phyloP scores from a whole-genome alignment of 2,113 vertebrate genomes.

The Thamnaconus septentrionalis region DNA sequence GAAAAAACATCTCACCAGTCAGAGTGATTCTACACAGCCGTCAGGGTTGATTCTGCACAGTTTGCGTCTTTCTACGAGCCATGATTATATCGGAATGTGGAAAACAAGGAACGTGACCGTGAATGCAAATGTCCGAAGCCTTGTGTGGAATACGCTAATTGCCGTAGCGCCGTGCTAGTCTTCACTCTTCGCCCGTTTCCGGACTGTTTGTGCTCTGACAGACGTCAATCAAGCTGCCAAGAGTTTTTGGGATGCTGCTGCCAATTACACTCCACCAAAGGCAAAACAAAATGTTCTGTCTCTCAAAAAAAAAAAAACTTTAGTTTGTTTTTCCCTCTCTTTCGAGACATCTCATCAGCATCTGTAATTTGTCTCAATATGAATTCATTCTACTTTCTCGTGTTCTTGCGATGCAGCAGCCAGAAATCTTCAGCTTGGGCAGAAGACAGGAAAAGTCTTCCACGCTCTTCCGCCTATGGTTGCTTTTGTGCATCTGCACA shows the following conservation, averaged over 20 bases:
- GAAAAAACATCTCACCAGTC: too few species aligned
- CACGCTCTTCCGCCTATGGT: background rate
- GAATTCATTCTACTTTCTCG: background rate
- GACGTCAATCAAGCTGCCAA: constrained; percentile 14
- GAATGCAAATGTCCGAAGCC: too few species aligned
- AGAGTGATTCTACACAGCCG: too few species aligned
- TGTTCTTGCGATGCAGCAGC: background rate
- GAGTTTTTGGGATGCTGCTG: constrained; percentile 1
- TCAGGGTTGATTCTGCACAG: too few species aligned
- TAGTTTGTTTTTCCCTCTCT: background rate
- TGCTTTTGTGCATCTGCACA: background rate
- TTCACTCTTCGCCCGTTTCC: too few species aligned
- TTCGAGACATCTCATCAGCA: background rate
- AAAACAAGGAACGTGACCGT: too few species aligned
- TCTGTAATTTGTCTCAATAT: constrained; percentile 16
- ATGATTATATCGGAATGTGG: too few species aligned
- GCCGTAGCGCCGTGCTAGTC: too few species aligned
- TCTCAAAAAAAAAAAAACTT: constrained; percentile 23
- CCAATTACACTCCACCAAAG: constrained; percentile 22
- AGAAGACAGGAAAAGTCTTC: constrained; percentile 3
- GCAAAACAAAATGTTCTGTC: constrained; percentile 9
- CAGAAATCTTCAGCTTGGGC: constrained; percentile 2
- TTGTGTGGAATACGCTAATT: too few species aligned
- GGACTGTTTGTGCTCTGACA: background rate
- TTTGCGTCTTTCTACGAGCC: too few species aligned